Conservation (phyloP, 2,888 invertebrate species). For the Athripsodes cinereus region DNA sequence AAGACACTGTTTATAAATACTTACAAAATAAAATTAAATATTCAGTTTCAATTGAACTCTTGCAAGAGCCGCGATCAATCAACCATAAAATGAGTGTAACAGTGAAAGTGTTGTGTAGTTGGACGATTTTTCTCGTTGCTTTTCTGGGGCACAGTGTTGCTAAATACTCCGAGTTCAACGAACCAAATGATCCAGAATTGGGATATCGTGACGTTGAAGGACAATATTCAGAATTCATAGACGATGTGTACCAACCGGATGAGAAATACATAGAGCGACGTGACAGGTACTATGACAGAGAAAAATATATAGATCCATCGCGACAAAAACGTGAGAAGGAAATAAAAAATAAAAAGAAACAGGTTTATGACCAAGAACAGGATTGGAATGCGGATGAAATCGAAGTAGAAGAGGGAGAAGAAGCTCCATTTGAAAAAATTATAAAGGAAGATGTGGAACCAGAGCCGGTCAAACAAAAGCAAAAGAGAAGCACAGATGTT, state of each 20-base stretch:
- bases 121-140: constrained; percentile 24
- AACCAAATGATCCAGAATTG: constrained; percentile 10
- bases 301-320: constrained; percentile 6
- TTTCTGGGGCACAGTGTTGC: constrained; percentile 26
- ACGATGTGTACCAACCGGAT: constrained; percentile 13
- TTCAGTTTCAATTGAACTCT: constrained; percentile 26
- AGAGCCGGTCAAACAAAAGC: not conserved
- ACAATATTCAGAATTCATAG: constrained; percentile 22
- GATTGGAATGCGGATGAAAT: constrained; percentile 25
- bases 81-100: constrained; percentile 26
- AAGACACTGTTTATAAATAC: constrained; percentile 26
- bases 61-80: constrained; percentile 26
- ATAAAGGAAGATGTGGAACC: not conserved
- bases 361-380: constrained; percentile 23
- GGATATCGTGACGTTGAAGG: constrained; percentile 9
- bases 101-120: constrained; percentile 27
- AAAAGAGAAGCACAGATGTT: not conserved
- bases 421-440: constrained; percentile 12
- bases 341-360: constrained; percentile 16
- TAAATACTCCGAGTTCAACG: constrained; percentile 22
- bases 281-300: constrained; percentile 13
- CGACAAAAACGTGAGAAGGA: constrained; percentile 10
- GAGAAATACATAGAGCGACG: constrained; percentile 1
- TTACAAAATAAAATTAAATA: constrained; percentile 26
- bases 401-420: constrained; percentile 23